Evolutionary conservation across 2,113 vertebrate species (phyloP).

Genomic region (Tyrannus savana): DNA sequence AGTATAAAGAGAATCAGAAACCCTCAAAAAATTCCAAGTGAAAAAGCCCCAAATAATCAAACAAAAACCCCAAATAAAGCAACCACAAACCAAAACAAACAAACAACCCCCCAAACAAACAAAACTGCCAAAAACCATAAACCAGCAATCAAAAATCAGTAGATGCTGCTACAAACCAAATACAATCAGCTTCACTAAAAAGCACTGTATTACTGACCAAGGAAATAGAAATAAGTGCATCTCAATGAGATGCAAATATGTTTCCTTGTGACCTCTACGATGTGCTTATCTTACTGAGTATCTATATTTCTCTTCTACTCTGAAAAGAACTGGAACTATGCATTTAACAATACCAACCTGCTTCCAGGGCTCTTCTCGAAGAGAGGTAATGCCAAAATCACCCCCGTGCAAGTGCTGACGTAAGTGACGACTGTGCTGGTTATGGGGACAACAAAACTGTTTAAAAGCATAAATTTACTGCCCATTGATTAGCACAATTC

Average conservation of each 20-base stretch:
- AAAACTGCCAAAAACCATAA: not conserved
- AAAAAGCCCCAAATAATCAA: not conserved
- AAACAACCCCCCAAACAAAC: not conserved
- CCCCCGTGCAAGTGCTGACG: not conserved
- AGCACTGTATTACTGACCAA: not conserved
- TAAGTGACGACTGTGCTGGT: conserved; percentile 5
- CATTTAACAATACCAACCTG: not conserved
- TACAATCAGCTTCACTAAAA: not conserved
- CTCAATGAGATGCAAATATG: not conserved
- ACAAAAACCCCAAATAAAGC: not conserved
- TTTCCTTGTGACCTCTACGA: not conserved
- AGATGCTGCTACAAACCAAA: not conserved
- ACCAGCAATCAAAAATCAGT: not conserved
- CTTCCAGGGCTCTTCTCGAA: not conserved
- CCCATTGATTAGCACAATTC: conserved; percentile 54
- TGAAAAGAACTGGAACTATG: not conserved
- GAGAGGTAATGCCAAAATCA: not conserved
- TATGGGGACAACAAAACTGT: not conserved
- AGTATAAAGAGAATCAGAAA: not conserved
- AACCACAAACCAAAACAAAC: not conserved
- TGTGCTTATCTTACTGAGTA: not conserved
- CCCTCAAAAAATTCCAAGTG: not conserved
- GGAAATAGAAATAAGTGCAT: not conserved
- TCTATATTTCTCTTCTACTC: not conserved
- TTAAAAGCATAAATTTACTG: conserved; percentile 37